phyloP scores from a whole-genome alignment of 2,113 vertebrate genomes.

The Callipepla squamata region DNA sequence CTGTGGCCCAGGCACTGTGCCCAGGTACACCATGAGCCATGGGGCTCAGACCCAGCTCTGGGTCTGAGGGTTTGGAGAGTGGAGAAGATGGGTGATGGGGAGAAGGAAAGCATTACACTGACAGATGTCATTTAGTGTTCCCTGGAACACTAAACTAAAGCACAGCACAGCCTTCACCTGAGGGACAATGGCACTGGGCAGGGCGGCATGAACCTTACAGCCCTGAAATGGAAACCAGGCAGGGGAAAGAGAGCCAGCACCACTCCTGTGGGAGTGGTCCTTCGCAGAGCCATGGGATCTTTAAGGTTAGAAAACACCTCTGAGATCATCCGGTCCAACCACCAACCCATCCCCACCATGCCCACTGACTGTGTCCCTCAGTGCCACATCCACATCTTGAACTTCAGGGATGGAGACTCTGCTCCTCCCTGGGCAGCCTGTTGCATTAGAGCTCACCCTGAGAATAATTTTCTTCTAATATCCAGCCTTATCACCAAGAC shows the following conservation, averaged over 20 bases:
- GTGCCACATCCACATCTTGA: too few relatives aligned
- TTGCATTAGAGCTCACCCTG: too few relatives aligned
- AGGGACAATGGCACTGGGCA: rapidly evolving
- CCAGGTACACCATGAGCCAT: not conserved
- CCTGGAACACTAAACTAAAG: not conserved
- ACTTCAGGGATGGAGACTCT: too few relatives aligned
- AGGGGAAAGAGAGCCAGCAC: not conserved
- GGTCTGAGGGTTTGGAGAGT: not conserved
- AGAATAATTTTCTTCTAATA: too few relatives aligned
- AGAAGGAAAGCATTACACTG: slow-evolving; percentile 39
- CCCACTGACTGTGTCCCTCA: too few relatives aligned
- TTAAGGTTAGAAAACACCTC: too few relatives aligned
- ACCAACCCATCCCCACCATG: too few relatives aligned
- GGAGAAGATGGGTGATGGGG: not conserved
- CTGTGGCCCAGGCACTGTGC: not conserved
- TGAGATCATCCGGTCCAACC: too few relatives aligned
- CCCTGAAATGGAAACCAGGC: not conserved
- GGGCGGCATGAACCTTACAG: not conserved
- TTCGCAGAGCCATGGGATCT: not conserved
- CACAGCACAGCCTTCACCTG: not conserved
- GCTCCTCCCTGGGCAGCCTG: too few relatives aligned
- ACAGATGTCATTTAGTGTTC: not conserved
- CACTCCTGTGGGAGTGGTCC: rapidly evolving
- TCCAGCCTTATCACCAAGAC: not conserved
- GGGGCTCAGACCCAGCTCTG: not conserved